phyloP scores from a whole-genome alignment of 2,113 vertebrate species.

The Triplophysa dalaica region DNA sequence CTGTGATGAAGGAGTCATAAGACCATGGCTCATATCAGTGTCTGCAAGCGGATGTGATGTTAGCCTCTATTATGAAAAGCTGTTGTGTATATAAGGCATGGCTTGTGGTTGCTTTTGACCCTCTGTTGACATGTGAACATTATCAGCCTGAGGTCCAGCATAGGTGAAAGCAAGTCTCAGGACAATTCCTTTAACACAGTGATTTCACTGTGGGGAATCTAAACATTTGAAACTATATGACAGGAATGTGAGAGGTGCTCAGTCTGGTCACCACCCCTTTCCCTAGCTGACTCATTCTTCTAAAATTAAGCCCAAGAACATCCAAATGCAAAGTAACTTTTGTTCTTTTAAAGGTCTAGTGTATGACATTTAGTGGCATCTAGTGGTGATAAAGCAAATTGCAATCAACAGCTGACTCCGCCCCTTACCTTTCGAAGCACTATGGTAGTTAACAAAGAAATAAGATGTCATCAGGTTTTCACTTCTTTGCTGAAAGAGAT shows the following conservation, averaged over 20 bases:
- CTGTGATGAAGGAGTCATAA: not conserved
- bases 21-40: not conserved
- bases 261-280: conserved; percentile 63
- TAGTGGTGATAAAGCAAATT: too few species aligned
- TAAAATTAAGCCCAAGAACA: conserved; percentile 1
- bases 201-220: conserved; percentile 14
- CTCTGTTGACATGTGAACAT: not conserved
- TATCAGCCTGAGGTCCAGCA: not conserved
- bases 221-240: conserved; percentile 51
- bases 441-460: too few species aligned
- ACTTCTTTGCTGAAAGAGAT: too few species aligned
- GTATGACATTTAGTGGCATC: too few species aligned
- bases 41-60: not conserved
- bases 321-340: conserved; percentile 2
- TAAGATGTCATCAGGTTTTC: too few species aligned
- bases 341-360: conserved; percentile 18
- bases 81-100: not conserved
- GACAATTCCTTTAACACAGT: not conserved
- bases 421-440: too few species aligned
- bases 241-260: conserved; percentile 62
- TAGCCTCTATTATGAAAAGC: not conserved
- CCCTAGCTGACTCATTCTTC: conserved; percentile 57
- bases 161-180: not conserved
- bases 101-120: conserved; percentile 4
- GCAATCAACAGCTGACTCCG: too few species aligned